phyloP scores from a whole-genome alignment of 2,797 vertebrate genomes.

The Cuniculus paca region DNA sequence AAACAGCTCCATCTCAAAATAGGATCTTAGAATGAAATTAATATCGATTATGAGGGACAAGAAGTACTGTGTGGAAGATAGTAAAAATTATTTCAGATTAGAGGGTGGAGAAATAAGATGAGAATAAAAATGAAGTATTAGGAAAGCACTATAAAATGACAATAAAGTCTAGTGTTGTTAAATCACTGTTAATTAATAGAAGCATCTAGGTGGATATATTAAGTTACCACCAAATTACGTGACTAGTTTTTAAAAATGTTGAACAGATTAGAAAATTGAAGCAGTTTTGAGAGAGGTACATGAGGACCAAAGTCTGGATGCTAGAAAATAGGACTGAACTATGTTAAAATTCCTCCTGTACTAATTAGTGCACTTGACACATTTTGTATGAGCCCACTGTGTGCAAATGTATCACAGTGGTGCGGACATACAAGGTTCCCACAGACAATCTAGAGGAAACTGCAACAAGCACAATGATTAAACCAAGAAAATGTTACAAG shows the following conservation, averaged over 20 bases:
- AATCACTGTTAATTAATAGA: slow-evolving; percentile 83
- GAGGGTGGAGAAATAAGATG: slow-evolving; percentile 78
- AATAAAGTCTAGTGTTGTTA: slow-evolving; percentile 81
- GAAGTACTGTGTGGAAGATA: slow-evolving; percentile 79
- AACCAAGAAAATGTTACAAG: background rate
- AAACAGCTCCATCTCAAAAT: slow-evolving; percentile 84
- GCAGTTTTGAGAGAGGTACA: slow-evolving; percentile 12
- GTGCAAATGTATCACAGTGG: background rate
- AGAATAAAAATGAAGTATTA: slow-evolving; percentile 77
- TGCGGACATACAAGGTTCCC: background rate
- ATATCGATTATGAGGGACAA: slow-evolving; percentile 87
- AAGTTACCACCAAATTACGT: slow-evolving; percentile 56
- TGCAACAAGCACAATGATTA: background rate
- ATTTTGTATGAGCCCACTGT: background rate
- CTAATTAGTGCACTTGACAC: background rate
- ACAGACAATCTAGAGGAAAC: background rate
- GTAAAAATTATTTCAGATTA: slow-evolving; percentile 83
- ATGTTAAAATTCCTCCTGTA: background rate
- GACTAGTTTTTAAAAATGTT: slow-evolving; percentile 53
- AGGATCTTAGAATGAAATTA: slow-evolving; percentile 85
- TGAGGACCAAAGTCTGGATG: background rate
- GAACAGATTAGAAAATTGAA: slow-evolving; percentile 45
- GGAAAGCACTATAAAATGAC: slow-evolving; percentile 77
- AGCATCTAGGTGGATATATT: slow-evolving; percentile 61
- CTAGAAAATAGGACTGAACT: background rate